Evolutionary conservation across 2,888 invertebrate genomes (phyloP).

Genomic region (Tetheella fluctuosa): DNA sequence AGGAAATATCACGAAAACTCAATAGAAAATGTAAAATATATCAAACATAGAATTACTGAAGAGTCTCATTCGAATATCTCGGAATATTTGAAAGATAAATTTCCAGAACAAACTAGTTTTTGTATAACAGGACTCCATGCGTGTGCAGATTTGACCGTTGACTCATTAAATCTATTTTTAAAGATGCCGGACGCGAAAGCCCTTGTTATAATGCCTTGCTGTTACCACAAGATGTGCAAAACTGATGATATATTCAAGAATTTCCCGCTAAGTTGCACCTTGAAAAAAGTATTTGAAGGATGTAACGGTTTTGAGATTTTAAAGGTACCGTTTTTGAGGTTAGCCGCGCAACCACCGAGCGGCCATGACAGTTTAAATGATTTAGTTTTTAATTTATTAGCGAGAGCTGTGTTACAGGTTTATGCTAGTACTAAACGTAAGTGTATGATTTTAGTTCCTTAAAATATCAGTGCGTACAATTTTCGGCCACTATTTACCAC

Average conservation of each 20-base stretch:
- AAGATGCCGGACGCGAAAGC: constrained; percentile 81
- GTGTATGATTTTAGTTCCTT: constrained; percentile 39
- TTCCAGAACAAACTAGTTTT: constrained; percentile 54
- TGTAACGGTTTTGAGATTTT: constrained; percentile 73
- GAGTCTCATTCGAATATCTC: constrained; percentile 76
- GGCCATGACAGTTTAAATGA: constrained; percentile 78
- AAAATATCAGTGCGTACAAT: not conserved
- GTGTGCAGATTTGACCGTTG: constrained; percentile 90
- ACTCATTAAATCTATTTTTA: constrained; percentile 86
- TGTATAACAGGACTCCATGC: constrained; percentile 87
- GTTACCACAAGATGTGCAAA: constrained; percentile 88
- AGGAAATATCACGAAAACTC: constrained; percentile 80
- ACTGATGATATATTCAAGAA: constrained; percentile 75
- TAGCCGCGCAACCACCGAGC: constrained; percentile 88
- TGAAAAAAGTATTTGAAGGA: constrained; percentile 65
- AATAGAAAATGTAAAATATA: constrained; percentile 81
- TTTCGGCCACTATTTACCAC: no score
- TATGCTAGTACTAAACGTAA: constrained; percentile 84
- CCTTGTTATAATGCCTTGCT: constrained; percentile 90
- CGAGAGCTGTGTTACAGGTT: constrained; percentile 86
- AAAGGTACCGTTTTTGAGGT: constrained; percentile 86
- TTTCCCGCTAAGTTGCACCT: constrained; percentile 86
- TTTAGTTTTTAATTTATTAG: constrained; percentile 79
- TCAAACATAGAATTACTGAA: constrained; percentile 81
- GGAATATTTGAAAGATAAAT: constrained; percentile 63